Conservation (phyloP, 1,140 invertebrate genomes). For the Nasonia giraulti region DNA sequence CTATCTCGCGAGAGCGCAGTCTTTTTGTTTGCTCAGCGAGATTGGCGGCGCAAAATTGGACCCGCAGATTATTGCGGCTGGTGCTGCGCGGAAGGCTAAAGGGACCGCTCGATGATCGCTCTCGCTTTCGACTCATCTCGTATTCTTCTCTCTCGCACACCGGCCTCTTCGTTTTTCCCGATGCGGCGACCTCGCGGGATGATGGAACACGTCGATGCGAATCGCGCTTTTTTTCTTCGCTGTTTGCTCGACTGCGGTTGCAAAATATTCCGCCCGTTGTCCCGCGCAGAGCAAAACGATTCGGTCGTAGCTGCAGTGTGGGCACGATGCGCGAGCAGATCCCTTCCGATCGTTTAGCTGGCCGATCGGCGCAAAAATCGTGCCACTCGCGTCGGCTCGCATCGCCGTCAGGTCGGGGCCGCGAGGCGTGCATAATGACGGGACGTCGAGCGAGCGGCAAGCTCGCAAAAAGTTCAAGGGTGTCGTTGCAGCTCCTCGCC, state of each 20-base stretch:
- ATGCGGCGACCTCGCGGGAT: not conserved
- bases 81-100: constrained; percentile 39
- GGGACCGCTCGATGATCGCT: not conserved
- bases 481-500: not conserved
- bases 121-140: too few species aligned
- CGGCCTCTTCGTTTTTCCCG: constrained; percentile 20
- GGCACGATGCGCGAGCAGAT: not conserved
- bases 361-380: not conserved
- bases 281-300: not conserved
- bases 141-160: not conserved
- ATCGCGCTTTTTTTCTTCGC: not conserved
- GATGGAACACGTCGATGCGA: not conserved
- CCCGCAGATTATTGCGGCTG: constrained; percentile 53
- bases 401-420: not conserved
- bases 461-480: constrained; percentile 36
- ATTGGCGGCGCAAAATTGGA: constrained; percentile 51
- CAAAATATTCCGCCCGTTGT: not conserved
- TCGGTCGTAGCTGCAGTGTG: not conserved
- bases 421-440: constrained; percentile 5
- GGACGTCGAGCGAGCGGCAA: not conserved
- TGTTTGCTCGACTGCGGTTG: constrained; percentile 8
- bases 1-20: constrained; percentile 32
- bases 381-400: not conserved
- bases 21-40: constrained; percentile 66
- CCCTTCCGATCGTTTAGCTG: not conserved